Conservation (phyloP, 1,140 invertebrate genomes). For the Brachionus asplanchnoidis region DNA sequence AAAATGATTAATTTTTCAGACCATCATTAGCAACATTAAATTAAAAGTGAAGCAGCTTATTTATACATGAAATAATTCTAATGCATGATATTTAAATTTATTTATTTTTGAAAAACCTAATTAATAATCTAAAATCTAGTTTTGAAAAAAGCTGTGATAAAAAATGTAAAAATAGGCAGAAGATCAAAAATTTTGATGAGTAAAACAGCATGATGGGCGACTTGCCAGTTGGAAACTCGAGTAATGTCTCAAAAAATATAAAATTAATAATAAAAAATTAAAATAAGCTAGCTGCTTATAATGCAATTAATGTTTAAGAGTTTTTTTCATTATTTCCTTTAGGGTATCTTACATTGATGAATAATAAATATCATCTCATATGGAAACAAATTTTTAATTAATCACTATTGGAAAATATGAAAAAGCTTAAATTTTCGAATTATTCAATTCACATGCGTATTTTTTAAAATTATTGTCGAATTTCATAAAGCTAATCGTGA, state of each 20-base stretch:
- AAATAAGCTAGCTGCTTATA: background rate
- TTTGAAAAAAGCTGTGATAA: background rate
- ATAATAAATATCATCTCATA: background rate
- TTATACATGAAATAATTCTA: background rate
- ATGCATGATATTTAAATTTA: background rate
- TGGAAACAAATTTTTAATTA: background rate
- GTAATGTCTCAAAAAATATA: background rate
- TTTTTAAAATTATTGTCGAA: background rate
- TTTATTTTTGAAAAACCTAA: background rate
- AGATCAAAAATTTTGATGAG: background rate
- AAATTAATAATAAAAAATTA: background rate
- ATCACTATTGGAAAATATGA: background rate
- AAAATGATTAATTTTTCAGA: too few relatives aligned
- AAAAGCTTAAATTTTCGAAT: background rate
- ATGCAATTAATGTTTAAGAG: background rate
- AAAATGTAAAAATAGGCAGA: background rate
- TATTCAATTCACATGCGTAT: background rate
- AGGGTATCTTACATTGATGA: background rate
- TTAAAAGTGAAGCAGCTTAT: background rate
- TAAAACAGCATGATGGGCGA: background rate
- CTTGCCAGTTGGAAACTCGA: background rate
- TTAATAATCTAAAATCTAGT: background rate
- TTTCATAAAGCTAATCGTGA: background rate
- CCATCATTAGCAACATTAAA: too few relatives aligned
- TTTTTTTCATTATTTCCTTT: background rate